Base-by-base conservation (phyloP, 2,888 invertebrate species). In the Isoperla grammatica region DNA sequence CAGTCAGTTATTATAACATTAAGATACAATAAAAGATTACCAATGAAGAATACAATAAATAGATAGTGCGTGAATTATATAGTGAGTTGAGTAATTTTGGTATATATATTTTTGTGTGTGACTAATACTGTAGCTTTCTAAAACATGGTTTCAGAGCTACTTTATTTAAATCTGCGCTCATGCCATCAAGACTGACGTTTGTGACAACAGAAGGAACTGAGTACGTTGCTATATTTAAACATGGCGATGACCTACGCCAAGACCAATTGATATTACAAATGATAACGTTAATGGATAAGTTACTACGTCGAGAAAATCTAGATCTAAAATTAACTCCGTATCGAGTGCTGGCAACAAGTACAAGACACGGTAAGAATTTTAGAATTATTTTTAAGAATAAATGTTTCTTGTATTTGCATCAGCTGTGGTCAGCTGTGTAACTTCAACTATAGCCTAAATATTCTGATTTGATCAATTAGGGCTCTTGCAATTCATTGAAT, bases 191-290 rank as follows among this genome's bases (percentile, higher is more conserved):
- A 71, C 77, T 99, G 49, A 90, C 94, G 0, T 97, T 98, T 73
- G 77, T 88, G 12, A 93, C 92, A 0, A 84, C 86, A 0, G 85
- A 87, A 61, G 87, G 87, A 40, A 81, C 83, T 37, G 90, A 93
- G 70, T 99, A 97, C 74, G 89, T 92, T 13, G 91, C 96, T 0
- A 97, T 99, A 63, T 98, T 98, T 74, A 99, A 99, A 74, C 88
- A 95, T 69, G 99, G 99, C 1, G 99, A 99, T 74, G 98, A 99
- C 73, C 76, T 99, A 56, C 80, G 99, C 2, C 98, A 99, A 76
- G 98, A 99, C 77, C 98, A 99, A 74, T 80, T 99, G 1, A 93
- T 99, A 63, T 77, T 99, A 49, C 98, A 99, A 78, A 98, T 98
- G 81, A 97, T 99, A 42, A 93, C 95, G 0, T 77, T 99, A 12